Evolutionary conservation across 2,113 vertebrate genomes (phyloP).

Genomic region (Sceloporus undulatus): DNA sequence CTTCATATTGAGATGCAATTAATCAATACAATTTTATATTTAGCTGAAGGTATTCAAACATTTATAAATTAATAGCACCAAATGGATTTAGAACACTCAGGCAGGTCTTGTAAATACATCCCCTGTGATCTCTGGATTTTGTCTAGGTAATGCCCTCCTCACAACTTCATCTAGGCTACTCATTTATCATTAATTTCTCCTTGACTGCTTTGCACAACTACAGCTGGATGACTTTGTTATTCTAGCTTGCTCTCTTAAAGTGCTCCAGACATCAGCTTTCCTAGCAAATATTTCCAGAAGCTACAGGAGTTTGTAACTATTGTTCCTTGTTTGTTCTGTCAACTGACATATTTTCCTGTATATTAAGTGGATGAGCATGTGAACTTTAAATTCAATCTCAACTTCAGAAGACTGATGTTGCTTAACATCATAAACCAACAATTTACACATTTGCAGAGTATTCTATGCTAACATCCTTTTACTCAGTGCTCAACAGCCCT

Average conservation of each 20-base stretch:
- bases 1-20: neutral
- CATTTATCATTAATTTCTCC: conserved; percentile 36
- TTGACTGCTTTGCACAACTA: neutral
- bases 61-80: neutral
- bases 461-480: neutral
- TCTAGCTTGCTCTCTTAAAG: neutral
- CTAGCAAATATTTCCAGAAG: neutral
- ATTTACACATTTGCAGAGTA: neutral
- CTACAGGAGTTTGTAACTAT: neutral
- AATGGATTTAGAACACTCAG: conserved; percentile 32
- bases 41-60: conserved; percentile 8
- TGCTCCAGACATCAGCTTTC: neutral
- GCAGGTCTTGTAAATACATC: conserved; percentile 18
- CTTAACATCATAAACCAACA: too few relatives aligned
- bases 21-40: neutral
- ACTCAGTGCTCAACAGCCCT: neutral
- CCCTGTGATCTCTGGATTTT: conserved; percentile 27
- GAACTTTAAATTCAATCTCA: neutral
- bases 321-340: neutral
- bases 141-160: conserved; percentile 32
- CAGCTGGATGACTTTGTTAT: neutral
- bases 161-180: neutral
- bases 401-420: neutral
- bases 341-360: too few relatives aligned
- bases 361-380: neutral